Evolutionary conservation across 2,113 vertebrate genomes (phyloP).

Genomic region (Pseudorasbora parva): DNA sequence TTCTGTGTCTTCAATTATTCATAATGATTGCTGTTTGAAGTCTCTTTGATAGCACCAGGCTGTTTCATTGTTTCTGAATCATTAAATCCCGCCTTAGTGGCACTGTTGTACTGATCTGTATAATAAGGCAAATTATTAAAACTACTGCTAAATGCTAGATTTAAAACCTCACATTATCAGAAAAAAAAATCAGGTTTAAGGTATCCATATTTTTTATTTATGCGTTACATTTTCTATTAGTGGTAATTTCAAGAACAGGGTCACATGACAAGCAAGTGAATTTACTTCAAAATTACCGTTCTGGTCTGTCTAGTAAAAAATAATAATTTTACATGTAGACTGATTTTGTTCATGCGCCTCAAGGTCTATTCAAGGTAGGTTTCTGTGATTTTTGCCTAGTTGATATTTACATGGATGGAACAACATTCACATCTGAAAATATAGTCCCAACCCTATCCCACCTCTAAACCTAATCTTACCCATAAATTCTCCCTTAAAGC

Average conservation of each 20-base stretch:
- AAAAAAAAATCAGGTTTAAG: not conserved
- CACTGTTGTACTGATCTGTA: not conserved
- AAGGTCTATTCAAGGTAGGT: not conserved
- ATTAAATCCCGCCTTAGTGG: constrained; percentile 7
- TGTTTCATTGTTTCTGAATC: constrained; percentile 19
- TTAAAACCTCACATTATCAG: not conserved
- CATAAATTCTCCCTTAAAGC: too few relatives aligned
- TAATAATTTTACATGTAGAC: not conserved
- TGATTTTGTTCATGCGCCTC: not conserved
- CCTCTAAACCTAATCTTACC: too few relatives aligned
- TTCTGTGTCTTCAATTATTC: constrained; percentile 8
- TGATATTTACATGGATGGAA: too few relatives aligned
- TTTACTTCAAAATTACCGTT: not conserved
- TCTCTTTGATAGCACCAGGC: constrained; percentile 12
- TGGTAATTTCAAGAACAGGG: too few relatives aligned
- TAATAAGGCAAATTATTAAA: not conserved
- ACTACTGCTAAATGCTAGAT: not conserved
- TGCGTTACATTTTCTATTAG: not conserved
- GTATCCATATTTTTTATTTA: not conserved
- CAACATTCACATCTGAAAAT: too few relatives aligned
- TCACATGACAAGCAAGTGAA: not conserved
- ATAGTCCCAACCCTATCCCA: too few relatives aligned
- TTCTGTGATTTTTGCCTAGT: not conserved
- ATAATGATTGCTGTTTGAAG: constrained; percentile 10
- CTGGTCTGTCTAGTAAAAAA: not conserved